Evolutionary conservation across 2,888 invertebrate species (phyloP).

Genomic region (Phyto melanocephala): DNA sequence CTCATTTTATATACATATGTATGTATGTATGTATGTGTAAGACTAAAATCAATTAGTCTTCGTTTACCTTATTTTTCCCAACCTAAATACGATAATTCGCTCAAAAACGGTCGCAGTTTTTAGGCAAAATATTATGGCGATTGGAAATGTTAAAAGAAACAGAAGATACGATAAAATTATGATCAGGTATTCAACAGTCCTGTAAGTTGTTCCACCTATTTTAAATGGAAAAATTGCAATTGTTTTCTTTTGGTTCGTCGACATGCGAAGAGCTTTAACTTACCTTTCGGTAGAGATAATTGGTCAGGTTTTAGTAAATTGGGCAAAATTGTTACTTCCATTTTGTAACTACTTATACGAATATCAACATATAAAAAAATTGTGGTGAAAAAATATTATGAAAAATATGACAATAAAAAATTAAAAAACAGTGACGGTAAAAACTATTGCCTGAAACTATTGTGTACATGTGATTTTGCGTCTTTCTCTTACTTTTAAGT

Average conservation of each 20-base stretch:
- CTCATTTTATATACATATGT: background rate
- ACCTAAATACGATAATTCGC: constrained; percentile 82
- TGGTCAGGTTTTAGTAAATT: background rate
- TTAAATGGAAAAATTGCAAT: background rate
- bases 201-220: constrained; percentile 1
- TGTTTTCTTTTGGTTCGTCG: background rate
- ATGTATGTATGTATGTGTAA: too few relatives aligned
- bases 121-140: constrained; percentile 71
- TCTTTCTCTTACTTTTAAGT: too few relatives aligned
- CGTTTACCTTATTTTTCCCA: constrained; percentile 78
- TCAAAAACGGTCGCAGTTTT: constrained; percentile 82
- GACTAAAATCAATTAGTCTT: background rate
- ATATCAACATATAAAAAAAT: background rate
- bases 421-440: too few relatives aligned
- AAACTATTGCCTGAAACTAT: too few relatives aligned
- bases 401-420: too few relatives aligned
- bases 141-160: constrained; percentile 71
- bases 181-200: constrained; percentile 62
- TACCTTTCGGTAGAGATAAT: background rate
- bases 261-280: background rate
- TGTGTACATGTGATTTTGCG: too few relatives aligned
- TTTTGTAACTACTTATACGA: background rate
- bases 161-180: constrained; percentile 68
- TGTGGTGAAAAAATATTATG: background rate
- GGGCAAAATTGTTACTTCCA: background rate